Evolutionary conservation across 2,888 invertebrate species (phyloP).

Genomic region (Dendrolimus houi): DNA sequence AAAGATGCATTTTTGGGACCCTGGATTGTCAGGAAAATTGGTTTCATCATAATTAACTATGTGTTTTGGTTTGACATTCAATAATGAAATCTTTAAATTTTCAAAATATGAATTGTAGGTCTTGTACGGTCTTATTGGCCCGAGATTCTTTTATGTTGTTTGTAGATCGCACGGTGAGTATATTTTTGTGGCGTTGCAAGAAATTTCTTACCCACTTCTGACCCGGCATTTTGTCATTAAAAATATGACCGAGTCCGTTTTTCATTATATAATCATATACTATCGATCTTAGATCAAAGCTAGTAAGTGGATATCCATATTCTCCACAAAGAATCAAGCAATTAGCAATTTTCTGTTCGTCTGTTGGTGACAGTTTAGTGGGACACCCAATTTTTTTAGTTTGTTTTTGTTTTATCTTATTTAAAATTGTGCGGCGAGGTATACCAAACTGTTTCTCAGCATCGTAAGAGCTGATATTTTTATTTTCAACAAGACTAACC

Average conservation of each 20-base stretch:
- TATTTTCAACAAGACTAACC: constrained; percentile 6
- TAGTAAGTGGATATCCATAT: constrained; percentile 9
- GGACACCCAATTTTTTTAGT: constrained; percentile 7
- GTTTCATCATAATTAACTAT: constrained; percentile 16
- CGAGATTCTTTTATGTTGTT: constrained; percentile 10
- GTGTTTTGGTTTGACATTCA: constrained; percentile 6
- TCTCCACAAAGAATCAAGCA: constrained; percentile 10
- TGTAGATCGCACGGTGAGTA: constrained; percentile 9
- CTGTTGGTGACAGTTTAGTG: constrained; percentile 5
- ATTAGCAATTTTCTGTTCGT: constrained; percentile 8
- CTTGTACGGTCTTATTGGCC: constrained; percentile 8
- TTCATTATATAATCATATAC: constrained; percentile 12
- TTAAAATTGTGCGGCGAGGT: constrained; percentile 12
- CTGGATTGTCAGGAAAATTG: constrained; percentile 12
- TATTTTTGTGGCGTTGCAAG: constrained; percentile 9
- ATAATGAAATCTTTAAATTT: constrained; percentile 9
- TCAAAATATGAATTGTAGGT: constrained; percentile 11
- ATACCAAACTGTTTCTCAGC: constrained; percentile 13
- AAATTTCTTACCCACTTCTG: constrained; percentile 10
- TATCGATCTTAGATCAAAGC: constrained; percentile 9
- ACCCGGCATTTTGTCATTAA: constrained; percentile 12
- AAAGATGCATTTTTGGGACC: constrained; percentile 10
- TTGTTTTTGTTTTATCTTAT: constrained; percentile 17
- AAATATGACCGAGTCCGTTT: constrained; percentile 9
- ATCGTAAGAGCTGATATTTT: constrained; percentile 9